Evolutionary conservation across 2,888 invertebrate species (phyloP).

Genomic region (Gibbula magus): DNA sequence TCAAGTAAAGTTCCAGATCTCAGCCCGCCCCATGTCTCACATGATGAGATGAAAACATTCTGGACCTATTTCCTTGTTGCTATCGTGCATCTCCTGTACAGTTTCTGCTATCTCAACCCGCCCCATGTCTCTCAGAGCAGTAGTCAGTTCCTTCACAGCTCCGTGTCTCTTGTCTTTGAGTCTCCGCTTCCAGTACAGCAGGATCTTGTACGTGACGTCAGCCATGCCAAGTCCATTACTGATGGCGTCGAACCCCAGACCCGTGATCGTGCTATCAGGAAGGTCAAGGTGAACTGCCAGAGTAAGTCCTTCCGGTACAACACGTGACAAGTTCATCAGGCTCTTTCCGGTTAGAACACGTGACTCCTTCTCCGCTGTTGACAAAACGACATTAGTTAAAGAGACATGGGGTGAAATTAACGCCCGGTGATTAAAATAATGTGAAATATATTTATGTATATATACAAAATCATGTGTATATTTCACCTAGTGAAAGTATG

Average conservation of each 20-base stretch:
- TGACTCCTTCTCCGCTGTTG: slow-evolving; percentile 70
- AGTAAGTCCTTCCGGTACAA: slow-evolving; percentile 72
- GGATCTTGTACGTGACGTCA: slow-evolving; percentile 73
- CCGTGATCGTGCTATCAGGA: slow-evolving; percentile 73
- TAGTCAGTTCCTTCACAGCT: slow-evolving; percentile 63
- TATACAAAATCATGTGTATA: too few species aligned
- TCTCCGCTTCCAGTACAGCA: slow-evolving; percentile 72
- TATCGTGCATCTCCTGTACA: slow-evolving; percentile 60
- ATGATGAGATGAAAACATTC: slow-evolving; percentile 50
- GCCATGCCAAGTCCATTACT: slow-evolving; percentile 70
- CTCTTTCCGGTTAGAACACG: slow-evolving; percentile 70
- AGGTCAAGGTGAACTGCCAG: slow-evolving; percentile 73
- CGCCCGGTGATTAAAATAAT: too few species aligned
- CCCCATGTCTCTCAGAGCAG: slow-evolving; percentile 68
- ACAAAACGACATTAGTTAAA: not conserved
- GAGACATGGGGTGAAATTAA: too few species aligned
- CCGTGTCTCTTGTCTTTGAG: slow-evolving; percentile 61
- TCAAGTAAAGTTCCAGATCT: too few species aligned
- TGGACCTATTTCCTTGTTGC: slow-evolving; percentile 67
- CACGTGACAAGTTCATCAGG: slow-evolving; percentile 66
- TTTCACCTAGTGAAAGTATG: too few species aligned
- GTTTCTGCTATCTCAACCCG: slow-evolving; percentile 63
- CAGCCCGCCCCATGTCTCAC: too few species aligned
- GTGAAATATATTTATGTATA: too few species aligned
- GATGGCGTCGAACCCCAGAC: slow-evolving; percentile 73